Evolutionary conservation across 92 coral and sea anemone genomes (phyloP), one percentile per base, ranked within the genome.

Genomic region (Zoanthus sociatus): DNA sequence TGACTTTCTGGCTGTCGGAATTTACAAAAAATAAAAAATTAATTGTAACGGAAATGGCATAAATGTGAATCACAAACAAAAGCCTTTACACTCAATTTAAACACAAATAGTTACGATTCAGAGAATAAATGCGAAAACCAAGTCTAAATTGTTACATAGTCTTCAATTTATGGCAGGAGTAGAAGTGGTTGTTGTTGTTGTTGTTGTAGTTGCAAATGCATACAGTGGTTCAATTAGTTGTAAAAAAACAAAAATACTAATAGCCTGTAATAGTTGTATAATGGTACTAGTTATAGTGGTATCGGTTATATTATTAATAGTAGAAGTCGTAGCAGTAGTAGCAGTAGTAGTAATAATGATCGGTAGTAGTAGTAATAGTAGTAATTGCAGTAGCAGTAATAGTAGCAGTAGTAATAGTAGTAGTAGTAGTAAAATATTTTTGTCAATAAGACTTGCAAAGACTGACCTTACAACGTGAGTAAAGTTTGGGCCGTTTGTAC

Each of bases 401-500:
- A 73, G 54, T 11, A 73, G 77, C 12, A 73, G 7, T 42, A 73
- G 78, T 73, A 44, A 6, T 42, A 73, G 55, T 5, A 72, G 77
- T 37, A 72, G 55, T 37, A 72, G 54, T 72, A 72, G 21, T 37
- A 72, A n/a, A n/a, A n/a, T n/a, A n/a, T n/a, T n/a, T n/a, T n/a
- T n/a, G n/a, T n/a, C n/a, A n/a, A n/a, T n/a, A n/a, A n/a, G n/a
- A n/a, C n/a, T n/a, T n/a, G n/a, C n/a, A n/a, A n/a, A n/a, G n/a
- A n/a, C n/a, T n/a, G n/a, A n/a, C n/a, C n/a, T n/a, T n/a, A n/a
- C n/a, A n/a, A n/a, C n/a, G n/a, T n/a, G n/a, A n/a, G n/a, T n/a
- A n/a, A n/a, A n/a, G n/a, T n/a, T n/a, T n/a, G n/a, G n/a, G n/a
- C n/a, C n/a, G n/a, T n/a, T n/a, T n/a, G n/a, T n/a, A n/a, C n/a